Conservation (phyloP, 1,140 invertebrate genomes). For the Euwallacea similis region DNA sequence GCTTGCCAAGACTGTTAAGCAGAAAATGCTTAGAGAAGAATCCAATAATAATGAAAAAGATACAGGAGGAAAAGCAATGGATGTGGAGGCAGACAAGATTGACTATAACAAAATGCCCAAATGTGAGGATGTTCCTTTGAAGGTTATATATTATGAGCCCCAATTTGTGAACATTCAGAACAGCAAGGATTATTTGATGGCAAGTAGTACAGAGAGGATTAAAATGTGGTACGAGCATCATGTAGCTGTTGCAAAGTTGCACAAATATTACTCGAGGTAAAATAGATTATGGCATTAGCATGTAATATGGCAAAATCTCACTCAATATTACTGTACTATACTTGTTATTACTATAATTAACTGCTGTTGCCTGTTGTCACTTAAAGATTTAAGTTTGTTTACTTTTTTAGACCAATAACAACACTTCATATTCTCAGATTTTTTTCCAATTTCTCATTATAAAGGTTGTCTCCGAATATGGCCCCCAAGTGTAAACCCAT, state of each 20-base stretch:
- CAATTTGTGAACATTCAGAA: slow-evolving; percentile 25
- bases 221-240: slow-evolving; percentile 25
- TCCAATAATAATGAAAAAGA: not conserved
- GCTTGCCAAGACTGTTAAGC: no score
- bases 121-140: slow-evolving; percentile 9
- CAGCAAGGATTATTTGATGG: slow-evolving; percentile 22
- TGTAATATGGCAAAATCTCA: no score
- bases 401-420: no score
- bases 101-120: not conserved
- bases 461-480: slow-evolving; percentile 21
- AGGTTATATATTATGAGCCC: slow-evolving; percentile 18
- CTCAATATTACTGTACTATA: no score
- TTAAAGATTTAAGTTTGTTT: no score
- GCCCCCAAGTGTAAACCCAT: slow-evolving; percentile 14
- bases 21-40: not conserved
- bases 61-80: not conserved
- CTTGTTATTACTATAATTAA: no score
- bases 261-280: slow-evolving; percentile 3
- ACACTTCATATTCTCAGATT: no score
- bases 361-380: no score
- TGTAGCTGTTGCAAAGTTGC: slow-evolving; percentile 9
- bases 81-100: not conserved
- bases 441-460: no score
- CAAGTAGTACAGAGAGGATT: slow-evolving; percentile 4
- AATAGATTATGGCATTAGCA: no score